Conservation (phyloP, 2,113 vertebrate species). For the Manacus vitellinus region DNA sequence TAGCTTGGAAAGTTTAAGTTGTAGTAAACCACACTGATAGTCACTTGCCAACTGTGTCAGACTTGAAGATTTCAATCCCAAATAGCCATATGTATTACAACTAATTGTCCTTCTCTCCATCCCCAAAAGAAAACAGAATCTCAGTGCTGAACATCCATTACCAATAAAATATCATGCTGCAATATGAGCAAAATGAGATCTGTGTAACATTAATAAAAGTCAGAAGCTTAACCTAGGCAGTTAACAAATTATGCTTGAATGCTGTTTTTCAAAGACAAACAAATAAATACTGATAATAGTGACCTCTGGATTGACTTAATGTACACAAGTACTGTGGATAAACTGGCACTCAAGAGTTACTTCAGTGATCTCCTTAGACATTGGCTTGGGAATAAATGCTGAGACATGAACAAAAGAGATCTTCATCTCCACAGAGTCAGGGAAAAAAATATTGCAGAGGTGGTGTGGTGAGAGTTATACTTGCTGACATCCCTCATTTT, state of each 20-base stretch:
- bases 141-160: neutral
- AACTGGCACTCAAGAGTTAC: neutral
- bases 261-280: neutral
- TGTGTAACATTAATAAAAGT: neutral
- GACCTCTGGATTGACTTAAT: neutral
- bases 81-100: neutral
- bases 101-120: neutral
- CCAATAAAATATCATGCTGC: neutral
- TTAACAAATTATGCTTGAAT: neutral
- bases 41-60: neutral
- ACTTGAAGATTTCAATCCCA: neutral
- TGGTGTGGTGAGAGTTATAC: neutral
- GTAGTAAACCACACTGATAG: neutral
- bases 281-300: neutral
- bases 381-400: neutral
- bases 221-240: neutral
- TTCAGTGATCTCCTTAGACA: neutral
- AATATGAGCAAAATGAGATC: neutral
- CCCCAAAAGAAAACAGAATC: neutral
- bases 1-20: neutral
- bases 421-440: neutral
- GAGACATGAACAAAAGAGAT: neutral
- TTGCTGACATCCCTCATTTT: neutral
- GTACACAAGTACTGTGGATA: neutral
- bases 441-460: neutral